phyloP scores from a whole-genome alignment of 2,888 invertebrate species.

The Himalopsyche japonica region DNA sequence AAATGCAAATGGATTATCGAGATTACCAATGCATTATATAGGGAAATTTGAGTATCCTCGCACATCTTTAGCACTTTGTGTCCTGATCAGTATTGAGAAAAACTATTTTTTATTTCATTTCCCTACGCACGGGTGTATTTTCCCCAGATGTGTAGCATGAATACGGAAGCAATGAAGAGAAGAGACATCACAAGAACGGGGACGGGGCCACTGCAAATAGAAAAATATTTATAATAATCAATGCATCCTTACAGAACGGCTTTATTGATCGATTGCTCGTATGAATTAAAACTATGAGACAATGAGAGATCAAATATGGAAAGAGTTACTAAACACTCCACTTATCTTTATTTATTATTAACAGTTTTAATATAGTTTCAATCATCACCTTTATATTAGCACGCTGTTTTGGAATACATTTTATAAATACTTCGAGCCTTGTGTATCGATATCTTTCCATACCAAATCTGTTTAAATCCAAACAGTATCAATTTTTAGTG shows the following conservation, averaged over 20 bases:
- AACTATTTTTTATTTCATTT: background rate
- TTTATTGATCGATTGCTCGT: background rate
- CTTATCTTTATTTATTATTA: too few species aligned
- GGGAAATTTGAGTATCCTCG: background rate
- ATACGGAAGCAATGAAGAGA: conserved; percentile 98
- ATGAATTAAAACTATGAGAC: background rate
- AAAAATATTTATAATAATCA: background rate
- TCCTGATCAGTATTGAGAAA: background rate
- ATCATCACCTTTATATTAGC: too few species aligned
- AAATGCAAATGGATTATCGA: conserved; percentile 2
- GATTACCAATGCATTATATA: background rate
- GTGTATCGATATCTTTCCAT: too few species aligned
- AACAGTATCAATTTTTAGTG: too few species aligned
- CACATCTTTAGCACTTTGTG: background rate
- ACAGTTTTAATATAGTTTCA: too few species aligned
- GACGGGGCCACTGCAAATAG: conserved; percentile 87
- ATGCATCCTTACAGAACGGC: background rate
- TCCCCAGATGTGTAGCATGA: conserved; percentile 99
- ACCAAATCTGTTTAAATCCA: too few species aligned
- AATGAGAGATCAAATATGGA: too few species aligned
- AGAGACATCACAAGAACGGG: conserved; percentile 99
- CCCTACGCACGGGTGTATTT: conserved; percentile 87
- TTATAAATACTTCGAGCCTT: too few species aligned
- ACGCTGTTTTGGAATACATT: too few species aligned
- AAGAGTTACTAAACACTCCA: too few species aligned